phyloP scores from a whole-genome alignment of 2,797 vertebrate species.

The Trichosurus vulpecula region DNA sequence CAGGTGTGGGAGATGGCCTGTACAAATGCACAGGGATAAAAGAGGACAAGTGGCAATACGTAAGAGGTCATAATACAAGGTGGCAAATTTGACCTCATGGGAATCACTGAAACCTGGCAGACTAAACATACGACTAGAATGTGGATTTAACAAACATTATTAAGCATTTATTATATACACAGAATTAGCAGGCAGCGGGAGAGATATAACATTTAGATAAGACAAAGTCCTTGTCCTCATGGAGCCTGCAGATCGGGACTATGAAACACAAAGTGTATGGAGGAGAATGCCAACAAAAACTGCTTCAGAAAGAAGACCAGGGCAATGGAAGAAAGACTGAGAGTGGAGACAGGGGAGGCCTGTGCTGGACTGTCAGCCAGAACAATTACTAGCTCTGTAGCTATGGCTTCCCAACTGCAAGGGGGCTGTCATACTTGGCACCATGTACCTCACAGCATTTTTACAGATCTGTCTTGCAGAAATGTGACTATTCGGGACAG shows the following conservation, averaged over 20 bases:
- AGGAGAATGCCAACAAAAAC: background rate
- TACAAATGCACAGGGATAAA: background rate
- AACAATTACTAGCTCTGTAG: background rate
- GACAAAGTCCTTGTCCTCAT: background rate
- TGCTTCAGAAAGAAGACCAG: background rate
- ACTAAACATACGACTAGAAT: background rate
- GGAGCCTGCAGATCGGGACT: background rate
- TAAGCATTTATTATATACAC: background rate
- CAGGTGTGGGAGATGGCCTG: background rate
- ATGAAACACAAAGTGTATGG: background rate
- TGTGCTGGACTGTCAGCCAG: background rate
- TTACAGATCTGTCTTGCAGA: background rate
- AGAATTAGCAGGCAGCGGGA: background rate
- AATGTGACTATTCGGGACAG: background rate
- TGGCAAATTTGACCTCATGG: background rate
- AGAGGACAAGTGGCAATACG: background rate
- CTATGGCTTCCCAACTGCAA: background rate
- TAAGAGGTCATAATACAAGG: background rate
- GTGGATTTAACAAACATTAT: background rate
- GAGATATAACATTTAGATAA: background rate
- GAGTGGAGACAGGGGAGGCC: background rate
- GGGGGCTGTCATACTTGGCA: background rate
- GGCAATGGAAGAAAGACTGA: background rate
- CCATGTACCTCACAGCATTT: background rate
- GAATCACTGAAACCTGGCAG: background rate